Evolutionary conservation across 1,140 invertebrate species (phyloP).

Genomic region (Pissodes strobi): DNA sequence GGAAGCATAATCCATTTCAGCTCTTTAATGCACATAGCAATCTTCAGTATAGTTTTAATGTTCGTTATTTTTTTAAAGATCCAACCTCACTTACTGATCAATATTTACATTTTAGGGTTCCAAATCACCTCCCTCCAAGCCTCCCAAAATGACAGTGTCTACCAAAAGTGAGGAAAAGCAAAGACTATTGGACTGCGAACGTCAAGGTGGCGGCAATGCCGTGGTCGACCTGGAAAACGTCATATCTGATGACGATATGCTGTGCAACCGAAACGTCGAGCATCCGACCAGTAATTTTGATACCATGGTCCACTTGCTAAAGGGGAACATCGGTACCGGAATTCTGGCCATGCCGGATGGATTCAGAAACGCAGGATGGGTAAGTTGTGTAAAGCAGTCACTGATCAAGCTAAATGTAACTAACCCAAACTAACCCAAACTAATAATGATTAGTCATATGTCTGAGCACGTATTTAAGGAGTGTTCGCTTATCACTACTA

Average conservation of each 20-base stretch:
- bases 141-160: conserved; percentile 10
- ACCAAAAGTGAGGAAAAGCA: conserved; percentile 56
- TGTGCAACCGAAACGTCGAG: conserved; percentile 68
- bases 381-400: too few relatives aligned
- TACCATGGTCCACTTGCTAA: conserved; percentile 78
- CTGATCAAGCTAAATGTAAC: too few relatives aligned
- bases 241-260: conserved; percentile 61
- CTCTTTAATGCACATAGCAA: too few relatives aligned
- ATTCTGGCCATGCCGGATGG: conserved; percentile 80
- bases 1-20: too few relatives aligned
- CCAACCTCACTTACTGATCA: too few relatives aligned
- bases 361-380: conserved; percentile 78
- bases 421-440: too few relatives aligned
- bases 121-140: not conserved
- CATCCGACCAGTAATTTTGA: conserved; percentile 81
- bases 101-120: not conserved
- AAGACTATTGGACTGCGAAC: conserved; percentile 58
- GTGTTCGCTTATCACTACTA: too few relatives aligned
- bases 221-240: conserved; percentile 51
- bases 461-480: too few relatives aligned
- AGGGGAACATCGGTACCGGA: conserved; percentile 65
- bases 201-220: conserved; percentile 49
- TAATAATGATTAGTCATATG: too few relatives aligned
- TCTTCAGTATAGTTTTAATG: too few relatives aligned
- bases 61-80: too few relatives aligned